phyloP scores from a whole-genome alignment of 2,113 vertebrate species.

The Jacana jacana region DNA sequence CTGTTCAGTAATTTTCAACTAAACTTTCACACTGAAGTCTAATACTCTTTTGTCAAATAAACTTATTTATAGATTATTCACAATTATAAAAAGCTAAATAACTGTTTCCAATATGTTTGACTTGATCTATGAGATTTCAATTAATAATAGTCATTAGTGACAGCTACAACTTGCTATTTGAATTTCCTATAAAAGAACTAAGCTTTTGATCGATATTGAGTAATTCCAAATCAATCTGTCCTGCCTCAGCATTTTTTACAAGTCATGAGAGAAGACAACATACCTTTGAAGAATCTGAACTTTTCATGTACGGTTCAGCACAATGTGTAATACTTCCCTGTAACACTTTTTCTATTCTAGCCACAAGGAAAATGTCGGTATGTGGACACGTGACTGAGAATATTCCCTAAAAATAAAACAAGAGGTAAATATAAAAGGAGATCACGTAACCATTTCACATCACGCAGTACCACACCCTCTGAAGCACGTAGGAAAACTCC shows the following conservation, averaged over 20 bases:
- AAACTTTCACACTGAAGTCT: not conserved
- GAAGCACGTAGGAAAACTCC: not conserved
- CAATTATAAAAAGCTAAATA: not conserved
- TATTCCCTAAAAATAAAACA: slow-evolving; percentile 81
- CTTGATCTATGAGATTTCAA: not conserved
- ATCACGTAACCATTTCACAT: not conserved
- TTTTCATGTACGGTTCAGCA: slow-evolving; percentile 97
- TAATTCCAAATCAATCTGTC: not conserved
- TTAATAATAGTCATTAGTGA: not conserved
- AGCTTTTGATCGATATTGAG: not conserved
- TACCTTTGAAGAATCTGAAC: slow-evolving; percentile 96
- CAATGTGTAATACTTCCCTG: slow-evolving; percentile 96
- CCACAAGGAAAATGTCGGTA: slow-evolving; percentile 96
- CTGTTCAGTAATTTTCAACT: not conserved
- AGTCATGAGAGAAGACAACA: not conserved
- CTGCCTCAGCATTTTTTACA: not conserved
- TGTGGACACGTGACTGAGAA: slow-evolving; percentile 96
- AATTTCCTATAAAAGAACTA: not conserved
- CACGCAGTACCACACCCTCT: not conserved
- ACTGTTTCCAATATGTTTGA: not conserved
- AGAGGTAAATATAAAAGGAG: not conserved
- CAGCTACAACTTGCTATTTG: not conserved
- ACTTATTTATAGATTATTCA: not conserved
- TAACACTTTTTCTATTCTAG: slow-evolving; percentile 95
- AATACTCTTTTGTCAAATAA: not conserved